Percentiles rank a stretch among this genome's conserved stretches.
These are phyloP conservation scores for Epicauta chinensis DNA, from an alignment of 1,140 invertebrate species.

Conservation along the genomic window DNA sequence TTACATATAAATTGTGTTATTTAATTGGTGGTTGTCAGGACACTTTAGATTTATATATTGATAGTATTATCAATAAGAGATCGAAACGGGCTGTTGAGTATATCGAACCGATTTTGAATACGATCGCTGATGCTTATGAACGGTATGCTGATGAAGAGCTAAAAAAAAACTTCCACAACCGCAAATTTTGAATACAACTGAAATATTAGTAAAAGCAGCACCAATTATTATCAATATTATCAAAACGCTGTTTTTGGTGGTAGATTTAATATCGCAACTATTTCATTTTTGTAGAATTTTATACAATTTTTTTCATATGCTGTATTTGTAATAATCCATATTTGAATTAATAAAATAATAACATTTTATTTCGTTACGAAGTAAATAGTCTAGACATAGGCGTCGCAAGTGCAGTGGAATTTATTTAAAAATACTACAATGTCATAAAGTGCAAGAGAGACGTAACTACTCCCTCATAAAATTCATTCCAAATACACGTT, in stretches of 20 bases:
- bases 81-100: conserved; percentile 27
- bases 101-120: conserved; percentile 24
- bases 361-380: no score
- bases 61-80: conserved; percentile 15
- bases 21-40: conserved; percentile 33
- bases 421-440: no score
- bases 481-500: no score
- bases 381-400: no score
- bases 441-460: no score
- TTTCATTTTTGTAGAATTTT: conserved; percentile 18
- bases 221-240: conserved; percentile 25
- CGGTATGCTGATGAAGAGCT: conserved; percentile 26
- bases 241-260: conserved; percentile 19
- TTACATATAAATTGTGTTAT: conserved; percentile 35
- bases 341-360: no score
- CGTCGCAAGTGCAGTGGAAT: no score
- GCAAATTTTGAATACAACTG: conserved; percentile 31
- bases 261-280: conserved; percentile 19
- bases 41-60: conserved; percentile 27
- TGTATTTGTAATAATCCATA: not conserved
- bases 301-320: conserved; percentile 7
- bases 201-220: conserved; percentile 25
- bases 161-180: conserved; percentile 36
- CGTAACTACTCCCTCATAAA: no score
- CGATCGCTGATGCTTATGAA: conserved; percentile 26